Evolutionary conservation across 2,113 vertebrate genomes (phyloP).

Genomic region (Haemorhous mexicanus): DNA sequence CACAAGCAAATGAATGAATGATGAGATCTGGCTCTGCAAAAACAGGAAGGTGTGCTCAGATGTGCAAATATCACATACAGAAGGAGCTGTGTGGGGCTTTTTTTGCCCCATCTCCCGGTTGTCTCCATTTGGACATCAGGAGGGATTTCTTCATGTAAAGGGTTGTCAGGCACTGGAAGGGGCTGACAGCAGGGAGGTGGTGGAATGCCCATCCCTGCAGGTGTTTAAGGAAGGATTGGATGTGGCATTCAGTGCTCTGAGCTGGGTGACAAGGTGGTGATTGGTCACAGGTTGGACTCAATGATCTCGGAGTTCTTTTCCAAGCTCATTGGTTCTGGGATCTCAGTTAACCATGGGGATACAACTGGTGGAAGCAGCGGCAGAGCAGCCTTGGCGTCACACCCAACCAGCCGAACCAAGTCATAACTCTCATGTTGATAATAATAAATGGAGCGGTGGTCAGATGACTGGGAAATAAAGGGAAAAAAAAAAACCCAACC

Average conservation of each 20-base stretch:
- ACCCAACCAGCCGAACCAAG: background rate
- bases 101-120: background rate
- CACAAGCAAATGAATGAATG: background rate
- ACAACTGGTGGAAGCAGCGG: rapidly evolving
- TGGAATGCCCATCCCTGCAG: background rate
- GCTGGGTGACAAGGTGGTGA: background rate
- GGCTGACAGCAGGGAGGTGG: background rate
- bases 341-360: rapidly evolving
- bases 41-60: background rate
- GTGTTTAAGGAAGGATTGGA: background rate
- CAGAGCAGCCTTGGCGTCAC: rapidly evolving
- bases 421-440: background rate
- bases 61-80: rapidly evolving
- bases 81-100: background rate
- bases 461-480: background rate
- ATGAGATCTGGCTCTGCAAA: background rate
- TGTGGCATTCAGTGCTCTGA: background rate
- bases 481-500: background rate
- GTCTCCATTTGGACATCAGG: background rate
- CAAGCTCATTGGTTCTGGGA: background rate
- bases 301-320: background rate
- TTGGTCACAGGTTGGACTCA: background rate
- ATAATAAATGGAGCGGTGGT: background rate
- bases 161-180: background rate
- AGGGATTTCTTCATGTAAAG: background rate